Percentiles rank a stretch among this genome's conserved stretches.
Evolutionary conservation across 2,888 invertebrate species (phyloP).

Genomic region (Ochropleura plecta): DNA sequence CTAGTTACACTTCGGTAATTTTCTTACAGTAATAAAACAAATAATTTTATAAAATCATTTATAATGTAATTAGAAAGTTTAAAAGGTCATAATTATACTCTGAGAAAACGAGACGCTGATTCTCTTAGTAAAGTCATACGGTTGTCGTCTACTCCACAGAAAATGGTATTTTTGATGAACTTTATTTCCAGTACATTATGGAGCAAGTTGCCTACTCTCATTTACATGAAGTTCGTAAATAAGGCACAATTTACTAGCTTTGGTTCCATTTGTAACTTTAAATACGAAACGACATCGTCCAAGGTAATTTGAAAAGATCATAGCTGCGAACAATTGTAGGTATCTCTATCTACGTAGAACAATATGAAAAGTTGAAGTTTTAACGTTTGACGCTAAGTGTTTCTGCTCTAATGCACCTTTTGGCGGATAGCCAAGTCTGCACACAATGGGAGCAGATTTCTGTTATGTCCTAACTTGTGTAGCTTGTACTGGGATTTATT

Average conservation of each 20-base stretch:
- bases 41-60: background rate
- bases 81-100: background rate
- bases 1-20: slow-evolving; percentile 17
- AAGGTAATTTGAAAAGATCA: slow-evolving; percentile 64
- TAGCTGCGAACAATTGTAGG: slow-evolving; percentile 50
- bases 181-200: slow-evolving; percentile 1
- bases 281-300: slow-evolving; percentile 44
- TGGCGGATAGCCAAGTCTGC: slow-evolving; percentile 76
- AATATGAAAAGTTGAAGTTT: slow-evolving; percentile 72
- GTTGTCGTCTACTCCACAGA: slow-evolving; percentile 18
- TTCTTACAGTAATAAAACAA: slow-evolving; percentile 17
- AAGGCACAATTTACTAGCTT: slow-evolving; percentile 28
- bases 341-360: slow-evolving; percentile 61
- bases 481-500: slow-evolving; percentile 62
- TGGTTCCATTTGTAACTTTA: slow-evolving; percentile 37
- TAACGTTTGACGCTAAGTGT: slow-evolving; percentile 77
- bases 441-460: slow-evolving; percentile 72
- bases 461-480: slow-evolving; percentile 63
- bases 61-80: background rate
- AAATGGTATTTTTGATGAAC: slow-evolving; percentile 44
- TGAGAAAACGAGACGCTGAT: background rate
- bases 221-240: slow-evolving; percentile 35
- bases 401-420: slow-evolving; percentile 73
- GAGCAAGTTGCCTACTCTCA: slow-evolving; percentile 18
- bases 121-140: background rate